A percentile compares a stretch with the other conserved stretches of the same genome.
Conservation (phyloP, 2,888 invertebrate species). For the Leptinotarsa haldemani region DNA sequence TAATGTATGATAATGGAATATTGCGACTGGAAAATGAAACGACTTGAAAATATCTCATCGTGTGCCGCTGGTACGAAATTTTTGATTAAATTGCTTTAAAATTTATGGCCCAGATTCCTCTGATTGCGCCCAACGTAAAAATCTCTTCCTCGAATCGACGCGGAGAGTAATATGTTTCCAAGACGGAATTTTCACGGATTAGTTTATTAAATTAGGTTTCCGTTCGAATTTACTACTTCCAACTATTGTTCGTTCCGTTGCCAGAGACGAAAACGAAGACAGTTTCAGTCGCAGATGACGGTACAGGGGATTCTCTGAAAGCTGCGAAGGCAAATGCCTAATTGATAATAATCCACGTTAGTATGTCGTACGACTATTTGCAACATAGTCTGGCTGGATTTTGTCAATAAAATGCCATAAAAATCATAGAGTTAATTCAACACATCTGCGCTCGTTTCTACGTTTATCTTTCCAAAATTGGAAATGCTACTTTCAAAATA, state of each 20-base stretch:
- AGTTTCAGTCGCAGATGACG: conserved; percentile 6
- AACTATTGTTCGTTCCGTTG: conserved; percentile 21
- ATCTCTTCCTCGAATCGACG: conserved; percentile 43
- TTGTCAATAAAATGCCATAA: too few species aligned
- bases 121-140: conserved; percentile 51
- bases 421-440: too few species aligned
- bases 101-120: conserved; percentile 57
- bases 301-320: conserved; percentile 18
- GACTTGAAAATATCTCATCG: conserved; percentile 59
- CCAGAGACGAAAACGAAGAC: conserved; percentile 9
- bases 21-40: conserved; percentile 57
- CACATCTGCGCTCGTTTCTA: too few species aligned
- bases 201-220: conserved; percentile 46
- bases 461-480: too few species aligned
- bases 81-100: conserved; percentile 62
- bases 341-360: not conserved
- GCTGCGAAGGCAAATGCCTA: not conserved
- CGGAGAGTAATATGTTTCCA: conserved; percentile 38
- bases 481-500: too few species aligned
- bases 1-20: conserved; percentile 63
- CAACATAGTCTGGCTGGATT: too few species aligned
- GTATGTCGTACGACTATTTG: too few species aligned
- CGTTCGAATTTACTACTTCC: conserved; percentile 41
- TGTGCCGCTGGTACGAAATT: conserved; percentile 51
- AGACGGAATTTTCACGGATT: conserved; percentile 45